Percentiles rank a stretch among this genome's conserved stretches.
phyloP scores from a whole-genome alignment of 2,113 vertebrate species.

The Rhinogobius similis region DNA sequence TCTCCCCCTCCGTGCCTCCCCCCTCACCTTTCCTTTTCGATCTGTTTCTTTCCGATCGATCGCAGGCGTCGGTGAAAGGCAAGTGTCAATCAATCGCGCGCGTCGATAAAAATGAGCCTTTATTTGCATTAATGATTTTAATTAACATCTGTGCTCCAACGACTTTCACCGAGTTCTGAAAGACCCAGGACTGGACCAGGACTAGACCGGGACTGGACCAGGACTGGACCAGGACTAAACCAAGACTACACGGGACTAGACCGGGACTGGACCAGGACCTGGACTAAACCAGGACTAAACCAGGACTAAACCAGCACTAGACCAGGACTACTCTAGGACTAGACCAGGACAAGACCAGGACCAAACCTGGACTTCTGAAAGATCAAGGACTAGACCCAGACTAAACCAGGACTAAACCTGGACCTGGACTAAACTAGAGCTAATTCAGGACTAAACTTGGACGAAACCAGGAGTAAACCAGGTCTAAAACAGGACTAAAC shows the following conservation, averaged over 20 bases:
- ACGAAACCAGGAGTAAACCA: background rate
- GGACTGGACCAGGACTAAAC: no score
- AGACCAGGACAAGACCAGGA: background rate
- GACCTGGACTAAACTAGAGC: background rate
- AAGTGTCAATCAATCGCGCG: background rate
- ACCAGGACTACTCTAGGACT: background rate
- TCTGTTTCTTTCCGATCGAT: background rate
- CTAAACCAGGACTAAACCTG: background rate
- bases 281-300: background rate
- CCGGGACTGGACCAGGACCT: background rate
- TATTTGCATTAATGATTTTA: slow-evolving; percentile 3
- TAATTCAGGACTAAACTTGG: background rate
- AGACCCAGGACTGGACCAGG: no score
- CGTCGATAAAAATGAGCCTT: background rate
- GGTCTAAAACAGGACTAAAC: background rate
- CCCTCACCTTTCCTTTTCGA: background rate
- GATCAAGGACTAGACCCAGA: background rate
- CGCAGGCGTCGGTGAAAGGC: background rate
- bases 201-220: no score
- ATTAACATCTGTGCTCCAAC: background rate
- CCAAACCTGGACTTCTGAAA: background rate
- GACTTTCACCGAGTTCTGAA: no score
- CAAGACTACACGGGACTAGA: no score
- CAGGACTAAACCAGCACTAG: background rate
- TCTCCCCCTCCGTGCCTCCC: background rate